These are phyloP conservation scores for Teleogryllus occipitalis DNA, from an alignment of 1,140 invertebrate genomes.

Conservation along the genomic window DNA sequence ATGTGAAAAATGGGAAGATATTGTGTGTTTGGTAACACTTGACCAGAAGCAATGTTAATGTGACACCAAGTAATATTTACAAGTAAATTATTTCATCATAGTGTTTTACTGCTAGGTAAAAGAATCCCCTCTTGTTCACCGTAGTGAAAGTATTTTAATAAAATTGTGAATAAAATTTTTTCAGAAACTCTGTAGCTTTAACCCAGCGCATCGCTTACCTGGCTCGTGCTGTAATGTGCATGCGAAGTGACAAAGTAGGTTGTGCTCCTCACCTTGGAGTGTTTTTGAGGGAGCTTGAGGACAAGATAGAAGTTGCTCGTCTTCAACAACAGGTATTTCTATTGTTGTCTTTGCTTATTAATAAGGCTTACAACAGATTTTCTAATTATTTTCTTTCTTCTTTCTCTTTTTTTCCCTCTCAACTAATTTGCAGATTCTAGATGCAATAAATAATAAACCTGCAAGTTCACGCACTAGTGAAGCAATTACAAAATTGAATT, in stretches of 20 bases:
- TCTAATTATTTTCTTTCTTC: too few species aligned
- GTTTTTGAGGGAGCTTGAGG: constrained; percentile 85
- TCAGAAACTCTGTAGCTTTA: constrained; percentile 51
- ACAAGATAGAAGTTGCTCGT: constrained; percentile 82
- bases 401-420: not conserved
- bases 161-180: constrained; percentile 26
- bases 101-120: too few species aligned
- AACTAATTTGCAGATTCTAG: constrained; percentile 45
- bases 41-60: too few species aligned
- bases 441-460: constrained; percentile 52
- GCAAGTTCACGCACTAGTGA: constrained; percentile 33
- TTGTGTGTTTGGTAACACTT: too few species aligned
- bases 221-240: constrained; percentile 89
- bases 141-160: constrained; percentile 3
- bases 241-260: constrained; percentile 75
- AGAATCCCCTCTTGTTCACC: too few species aligned
- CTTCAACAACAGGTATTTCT: constrained; percentile 55
- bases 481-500: constrained; percentile 38
- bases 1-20: too few species aligned
- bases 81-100: too few species aligned
- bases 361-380: too few species aligned
- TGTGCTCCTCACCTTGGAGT: constrained; percentile 70
- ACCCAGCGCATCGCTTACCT: constrained; percentile 79
- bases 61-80: too few species aligned
- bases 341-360: too few species aligned